Conservation (phyloP, 2,888 invertebrate genomes). For the Azorinus chamasolen region DNA sequence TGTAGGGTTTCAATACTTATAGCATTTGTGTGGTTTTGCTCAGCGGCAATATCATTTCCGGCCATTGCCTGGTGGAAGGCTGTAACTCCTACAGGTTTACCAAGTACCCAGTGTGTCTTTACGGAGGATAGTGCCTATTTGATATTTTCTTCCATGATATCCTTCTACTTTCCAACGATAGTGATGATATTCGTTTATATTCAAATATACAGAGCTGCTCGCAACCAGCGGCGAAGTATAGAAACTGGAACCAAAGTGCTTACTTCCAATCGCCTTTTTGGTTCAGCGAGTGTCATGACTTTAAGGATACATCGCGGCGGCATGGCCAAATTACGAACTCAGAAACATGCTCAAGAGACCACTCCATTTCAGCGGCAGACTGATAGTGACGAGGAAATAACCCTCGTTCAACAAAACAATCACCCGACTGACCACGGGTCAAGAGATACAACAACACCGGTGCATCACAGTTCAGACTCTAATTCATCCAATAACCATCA, state of each 20-base stretch:
- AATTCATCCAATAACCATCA: slow-evolving; percentile 8
- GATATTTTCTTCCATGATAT: slow-evolving; percentile 98
- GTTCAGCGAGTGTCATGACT: slow-evolving; percentile 91
- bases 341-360: slow-evolving; percentile 65
- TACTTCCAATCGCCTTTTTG: slow-evolving; percentile 86
- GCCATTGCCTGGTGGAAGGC: slow-evolving; percentile 91
- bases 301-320: slow-evolving; percentile 97
- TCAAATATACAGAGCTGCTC: slow-evolving; percentile 97
- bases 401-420: no score
- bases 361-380: slow-evolving; percentile 69
- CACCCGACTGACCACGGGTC: no score
- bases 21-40: slow-evolving; percentile 98
- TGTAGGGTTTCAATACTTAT: slow-evolving; percentile 95
- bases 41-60: slow-evolving; percentile 98
- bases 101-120: slow-evolving; percentile 91
- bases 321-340: slow-evolving; percentile 83
- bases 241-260: slow-evolving; percentile 94
- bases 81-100: slow-evolving; percentile 86
- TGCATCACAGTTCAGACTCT: no score
- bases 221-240: slow-evolving; percentile 95
- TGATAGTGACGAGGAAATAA: slow-evolving; percentile 72
- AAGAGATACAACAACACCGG: no score
- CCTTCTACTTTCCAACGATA: slow-evolving; percentile 98
- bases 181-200: slow-evolving; percentile 99
- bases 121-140: slow-evolving; percentile 98